A percentile compares a stretch with the other conserved stretches of the same genome.
Conservation (phyloP, 2,797 vertebrate genomes). For the Eidolon dupreanum region DNA sequence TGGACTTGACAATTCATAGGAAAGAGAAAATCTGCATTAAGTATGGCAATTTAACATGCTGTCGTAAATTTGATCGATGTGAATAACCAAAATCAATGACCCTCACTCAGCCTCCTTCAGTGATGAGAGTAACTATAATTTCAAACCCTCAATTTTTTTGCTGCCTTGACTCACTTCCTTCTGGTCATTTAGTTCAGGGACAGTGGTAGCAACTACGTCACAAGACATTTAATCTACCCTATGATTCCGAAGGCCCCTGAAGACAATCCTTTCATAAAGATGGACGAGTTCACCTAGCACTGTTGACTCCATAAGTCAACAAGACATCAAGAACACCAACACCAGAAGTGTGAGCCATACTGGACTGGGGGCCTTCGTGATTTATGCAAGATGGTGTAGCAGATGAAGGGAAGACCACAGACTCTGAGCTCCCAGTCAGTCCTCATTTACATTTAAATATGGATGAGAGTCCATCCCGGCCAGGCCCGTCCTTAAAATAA, state of each 20-base stretch:
- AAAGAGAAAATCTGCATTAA: background rate
- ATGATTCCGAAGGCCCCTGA: background rate
- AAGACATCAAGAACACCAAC: background rate
- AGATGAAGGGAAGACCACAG: background rate
- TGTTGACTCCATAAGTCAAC: background rate
- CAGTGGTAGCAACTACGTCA: background rate
- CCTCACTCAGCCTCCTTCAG: background rate
- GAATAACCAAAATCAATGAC: background rate
- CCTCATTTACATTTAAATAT: background rate
- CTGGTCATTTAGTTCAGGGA: background rate
- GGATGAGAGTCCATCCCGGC: background rate
- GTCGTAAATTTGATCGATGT: background rate
- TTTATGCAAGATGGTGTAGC: background rate
- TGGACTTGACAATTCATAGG: background rate
- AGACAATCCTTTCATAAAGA: background rate
- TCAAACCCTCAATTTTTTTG: background rate
- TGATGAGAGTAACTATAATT: background rate
- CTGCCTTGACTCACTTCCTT: background rate
- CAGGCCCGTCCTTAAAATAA: background rate
- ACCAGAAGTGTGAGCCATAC: background rate
- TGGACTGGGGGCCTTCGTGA: fast-evolving
- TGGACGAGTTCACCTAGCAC: background rate
- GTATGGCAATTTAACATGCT: too few species aligned
- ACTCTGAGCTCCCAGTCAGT: background rate
- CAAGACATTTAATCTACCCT: background rate